Evolutionary conservation across 2,113 vertebrate genomes (phyloP), one percentile per base, ranked within the genome.

Genomic region (Nannospalax galili): DNA sequence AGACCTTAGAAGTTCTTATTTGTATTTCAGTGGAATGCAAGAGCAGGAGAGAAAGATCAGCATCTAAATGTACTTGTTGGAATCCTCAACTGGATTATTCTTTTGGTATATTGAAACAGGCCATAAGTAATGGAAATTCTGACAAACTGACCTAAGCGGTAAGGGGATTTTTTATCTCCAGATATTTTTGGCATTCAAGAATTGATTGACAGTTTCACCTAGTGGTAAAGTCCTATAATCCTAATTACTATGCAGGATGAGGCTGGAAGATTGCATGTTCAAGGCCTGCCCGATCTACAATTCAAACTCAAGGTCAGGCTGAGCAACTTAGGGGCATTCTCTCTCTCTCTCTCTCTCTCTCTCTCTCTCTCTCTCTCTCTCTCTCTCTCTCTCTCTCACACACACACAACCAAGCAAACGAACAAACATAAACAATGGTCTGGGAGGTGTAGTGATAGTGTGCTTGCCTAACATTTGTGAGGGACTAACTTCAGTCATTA

Each of bases 31-130:
- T 86, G 19, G 9, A 74, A 37, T 75, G 52, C 45, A 52, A 89
- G 42, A 73, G 35, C 30, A 30, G 3, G 69, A 74, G 15, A 82
- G 82, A 79, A 30, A 75, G 52, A 72, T 73, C 17, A 32, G 4
- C 92, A 69, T 93, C 67, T 96, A 73, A 95, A 82, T 91, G 52
- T 52, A n/a, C 28, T 92, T 73, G 30, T 90, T 95, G 40, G 40
- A 77, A 72, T 90, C 91, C 85, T 90, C 84, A 86, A 24, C 3
- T 88, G 69, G 16, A 37, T 87, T 81, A 45, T 92, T 92, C 64
- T 64, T 93, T 87, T 62, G 60, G 35, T 58, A 14, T 70, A 65
- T 45, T 92, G 81, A 81, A 91, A 94, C 80, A 40, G 12, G 26
- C n/a, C 91, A 0, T 72, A 88, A 92, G 48, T 60, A 56, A 75